Evolutionary conservation across 2,113 vertebrate species (phyloP), one percentile per base, ranked within the genome.

Genomic region (Periophthalmodon schlosseri): DNA sequence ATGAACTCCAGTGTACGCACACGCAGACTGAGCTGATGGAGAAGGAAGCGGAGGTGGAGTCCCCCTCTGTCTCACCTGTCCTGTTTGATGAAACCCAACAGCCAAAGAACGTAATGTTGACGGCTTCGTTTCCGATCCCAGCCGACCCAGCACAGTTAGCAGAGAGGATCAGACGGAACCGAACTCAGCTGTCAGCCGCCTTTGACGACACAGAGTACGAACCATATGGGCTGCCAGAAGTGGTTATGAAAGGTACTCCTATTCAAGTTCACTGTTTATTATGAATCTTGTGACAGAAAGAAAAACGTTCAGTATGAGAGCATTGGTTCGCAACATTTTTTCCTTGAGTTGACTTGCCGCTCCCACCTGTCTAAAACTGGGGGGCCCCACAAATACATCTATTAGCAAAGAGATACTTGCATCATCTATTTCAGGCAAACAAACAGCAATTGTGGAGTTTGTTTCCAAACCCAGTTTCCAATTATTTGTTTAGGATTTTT

Each of bases 141-240:
- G 79, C 91, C 2, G 88, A 94, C 83, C 93, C 94, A 0, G 93
- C 88, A 5, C 89, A 91, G 6, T 82, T 95, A 21, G 94, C 93
- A 7, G 92, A 93, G 54, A 87, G 94, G 72, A 94, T 95, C 69
- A 85, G 90, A 0, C 89, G 88, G 1, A 93, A 85, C 86, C 90
- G 93, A 64, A 89, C 78, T 0, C 94, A 89, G 76, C 82, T 95
- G 79, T 95, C 94, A 0, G 94, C 91, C 0, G 95, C 95, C 1
- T 94, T 93, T 67, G 94, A 95, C 20, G 93, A 95, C 78, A 94
- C 94, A 0, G 94, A 94, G 75, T 95, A 95, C 12, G 93, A 95
- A 73, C 95, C 94, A 2, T 95, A 94, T 1, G 95, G 95, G 16
- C 89, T 95, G 69, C 95, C 94, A 0, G 95, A 95, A 69, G 95